Conservation (phyloP, 2,888 invertebrate genomes). For the Xiphydria camelus region DNA sequence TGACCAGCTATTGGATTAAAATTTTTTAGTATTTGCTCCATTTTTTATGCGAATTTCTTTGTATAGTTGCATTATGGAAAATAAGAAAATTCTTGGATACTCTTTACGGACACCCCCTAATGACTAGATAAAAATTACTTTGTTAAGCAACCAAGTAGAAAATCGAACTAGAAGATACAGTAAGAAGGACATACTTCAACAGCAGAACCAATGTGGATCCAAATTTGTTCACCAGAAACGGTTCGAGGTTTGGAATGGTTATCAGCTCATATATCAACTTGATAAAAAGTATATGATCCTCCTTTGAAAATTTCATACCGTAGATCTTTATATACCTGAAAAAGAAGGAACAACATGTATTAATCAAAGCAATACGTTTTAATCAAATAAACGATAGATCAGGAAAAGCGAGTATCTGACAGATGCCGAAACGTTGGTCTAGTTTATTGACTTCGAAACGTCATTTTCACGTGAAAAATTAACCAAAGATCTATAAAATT, state of each 20-base stretch:
- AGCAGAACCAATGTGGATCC: slow-evolving; percentile 69
- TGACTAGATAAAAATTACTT: too few relatives aligned
- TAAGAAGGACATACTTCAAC: slow-evolving; percentile 70
- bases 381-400: too few relatives aligned
- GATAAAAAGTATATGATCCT: slow-evolving; percentile 83
- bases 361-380: too few relatives aligned
- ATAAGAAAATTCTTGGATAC: too few relatives aligned
- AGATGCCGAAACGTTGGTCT: background rate
- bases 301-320: slow-evolving; percentile 86
- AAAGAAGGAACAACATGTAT: too few relatives aligned
- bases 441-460: background rate
- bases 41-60: too few relatives aligned
- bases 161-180: slow-evolving; percentile 24
- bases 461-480: slow-evolving; percentile 5
- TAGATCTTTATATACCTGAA: slow-evolving; percentile 82
- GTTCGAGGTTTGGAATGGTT: slow-evolving; percentile 76
- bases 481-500: background rate
- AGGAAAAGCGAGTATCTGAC: too few relatives aligned
- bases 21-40: too few relatives aligned
- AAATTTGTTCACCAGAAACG: slow-evolving; percentile 73
- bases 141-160: background rate
- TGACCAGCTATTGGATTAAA: too few relatives aligned
- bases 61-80: too few relatives aligned
- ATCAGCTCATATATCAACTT: slow-evolving; percentile 78
- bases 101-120: too few relatives aligned